Base-by-base conservation (phyloP, 1,140 invertebrate genomes). In the Subanguina moxae region DNA sequence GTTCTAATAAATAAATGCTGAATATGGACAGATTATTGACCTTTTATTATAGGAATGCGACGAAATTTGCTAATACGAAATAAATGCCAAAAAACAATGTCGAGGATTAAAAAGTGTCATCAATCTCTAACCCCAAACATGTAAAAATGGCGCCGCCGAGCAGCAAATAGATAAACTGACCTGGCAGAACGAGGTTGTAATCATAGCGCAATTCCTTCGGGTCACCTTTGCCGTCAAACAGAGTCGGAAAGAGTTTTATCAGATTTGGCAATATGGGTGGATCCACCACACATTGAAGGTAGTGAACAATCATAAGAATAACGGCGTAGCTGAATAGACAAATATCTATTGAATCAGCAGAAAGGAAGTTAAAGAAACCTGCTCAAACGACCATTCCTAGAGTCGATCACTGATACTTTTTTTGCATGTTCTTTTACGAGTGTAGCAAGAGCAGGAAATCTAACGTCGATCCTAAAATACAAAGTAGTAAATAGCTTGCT, bases 221-320 rank as follows among this genome's bases (percentile, higher is more conserved):
- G 8, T 66, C 56, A 15, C 62, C 30, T 0, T 38, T 70, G 25
- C 57, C 65, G 28, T 64, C 68, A 46, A 80, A 80, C 9, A 28
- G 19, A 3, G 71, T 38, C 1, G 74, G 72, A 30, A 59, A 69
- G 1, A 80, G 5, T 13, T 43, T 56, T 13, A 77, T 76, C 11
- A 82, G 58, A 67, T 82, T 82, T 0, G 80, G 80, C 21, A 82
- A 57, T n/a, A 82, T 69, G 0, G 80, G 81, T 0, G 80, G 80
- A 23, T 61, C 11, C 45, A 80, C 87, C 87, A 88, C 87, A 90
- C 90, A 90, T 84, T 97, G 94, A 67, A 98, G 86, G 84, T 90
- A 97, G 85, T 97, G 91, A 72, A 97, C 89, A 28, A 96, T 89
- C 92, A 97, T 94, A 38, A 97, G 86, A 11, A 89, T 90, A 59